Conservation (phyloP, 2,888 invertebrate genomes). For the Saturnia pavonia region DNA sequence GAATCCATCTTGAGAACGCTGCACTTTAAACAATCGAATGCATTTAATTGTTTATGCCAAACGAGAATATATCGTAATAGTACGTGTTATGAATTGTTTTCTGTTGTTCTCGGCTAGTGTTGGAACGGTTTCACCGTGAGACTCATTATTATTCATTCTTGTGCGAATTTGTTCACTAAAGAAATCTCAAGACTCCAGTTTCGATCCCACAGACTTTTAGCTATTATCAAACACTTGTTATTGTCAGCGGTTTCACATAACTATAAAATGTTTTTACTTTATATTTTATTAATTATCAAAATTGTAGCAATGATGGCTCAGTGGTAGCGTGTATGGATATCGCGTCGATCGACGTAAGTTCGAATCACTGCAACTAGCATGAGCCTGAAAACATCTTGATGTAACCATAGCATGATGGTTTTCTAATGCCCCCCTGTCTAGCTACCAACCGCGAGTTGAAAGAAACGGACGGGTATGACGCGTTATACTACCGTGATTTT, state of each 20-base stretch:
- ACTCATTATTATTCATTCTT: not conserved
- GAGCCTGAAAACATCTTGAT: too few species aligned
- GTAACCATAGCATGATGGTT: too few species aligned
- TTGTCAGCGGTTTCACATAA: not conserved
- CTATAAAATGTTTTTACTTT: not conserved
- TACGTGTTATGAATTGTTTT: not conserved
- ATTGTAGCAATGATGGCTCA: too few species aligned
- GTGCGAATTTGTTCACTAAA: not conserved
- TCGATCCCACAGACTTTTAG: constrained; percentile 2
- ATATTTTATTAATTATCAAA: too few species aligned
- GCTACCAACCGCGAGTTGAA: too few species aligned
- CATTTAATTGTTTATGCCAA: not conserved
- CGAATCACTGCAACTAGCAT: too few species aligned
- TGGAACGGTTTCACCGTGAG: not conserved
- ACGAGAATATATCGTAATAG: not conserved
- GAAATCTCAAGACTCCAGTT: constrained; percentile 1
- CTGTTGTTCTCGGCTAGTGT: not conserved
- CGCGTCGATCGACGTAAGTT: too few species aligned
- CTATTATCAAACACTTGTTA: not conserved
- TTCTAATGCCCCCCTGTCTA: too few species aligned
- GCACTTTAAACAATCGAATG: constrained; percentile 1
- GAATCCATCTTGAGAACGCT: constrained; percentile 4
- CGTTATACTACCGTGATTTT: too few species aligned
- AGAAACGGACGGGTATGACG: too few species aligned
- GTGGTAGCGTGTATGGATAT: too few species aligned